Evolutionary conservation across 1,140 invertebrate species (phyloP), one percentile per base, ranked within the genome.

Genomic region (Drosophila saltans): DNA sequence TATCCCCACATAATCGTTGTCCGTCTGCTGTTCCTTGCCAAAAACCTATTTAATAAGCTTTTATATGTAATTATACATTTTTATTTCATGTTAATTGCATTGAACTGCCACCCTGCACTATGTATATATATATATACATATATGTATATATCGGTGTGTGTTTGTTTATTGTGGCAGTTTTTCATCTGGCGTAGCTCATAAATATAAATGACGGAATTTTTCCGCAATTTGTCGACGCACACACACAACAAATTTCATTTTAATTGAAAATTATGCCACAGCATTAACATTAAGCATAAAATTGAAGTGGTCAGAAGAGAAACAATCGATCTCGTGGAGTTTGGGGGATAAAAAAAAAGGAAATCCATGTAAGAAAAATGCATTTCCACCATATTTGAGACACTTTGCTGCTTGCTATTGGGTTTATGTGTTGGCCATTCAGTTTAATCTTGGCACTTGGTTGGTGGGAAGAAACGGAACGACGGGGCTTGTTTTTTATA

Each of bases 201-300:
- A 88, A 88, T 88, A 88, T 88, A 88, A 88, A 88, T 89, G 84
- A 86, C 69, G 65, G 75, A 21, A 69, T 82, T 82, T 78, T 74
- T 75, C 68, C 64, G 77, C 80, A 88, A 78, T 88, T 88, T 88
- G 80, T 88, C 84, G 21, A 26, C 45, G n/a, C 43, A 21, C 21
- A 52, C 73, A 81, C 76, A 80, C 80, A 89, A 82, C 84, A 88
- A 88, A 89, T 88, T 88, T 88, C 69, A 89, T 83, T 88, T 88
- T 88, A 88, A 88, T 88, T 88, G 84, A 88, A 88, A 88, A 88
- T 89, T 88, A 88, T 88, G 84, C 84, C 80, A 73, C 69, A 79
- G 84, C 84, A 89, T 75, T 89, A 88, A 75, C 80, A 86, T 86
- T 86, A 84, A 79, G 66, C 71, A 68, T 64, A 36, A 71, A 79